phyloP scores from a whole-genome alignment of 1,140 invertebrate species.

The Callitettix versicolor region DNA sequence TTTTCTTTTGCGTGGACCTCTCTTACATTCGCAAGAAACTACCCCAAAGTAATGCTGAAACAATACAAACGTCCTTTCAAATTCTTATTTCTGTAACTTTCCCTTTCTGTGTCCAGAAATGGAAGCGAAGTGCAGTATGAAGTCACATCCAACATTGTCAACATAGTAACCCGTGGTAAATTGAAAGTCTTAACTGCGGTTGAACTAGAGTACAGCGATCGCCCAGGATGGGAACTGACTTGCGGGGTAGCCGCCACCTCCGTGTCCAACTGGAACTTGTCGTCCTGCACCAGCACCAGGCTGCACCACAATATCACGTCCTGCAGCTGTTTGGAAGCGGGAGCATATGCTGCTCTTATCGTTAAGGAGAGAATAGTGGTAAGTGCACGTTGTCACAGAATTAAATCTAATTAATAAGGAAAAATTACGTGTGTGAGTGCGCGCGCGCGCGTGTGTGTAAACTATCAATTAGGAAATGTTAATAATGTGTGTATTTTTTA shows the following conservation, averaged over 20 bases:
- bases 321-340: slow-evolving; percentile 22
- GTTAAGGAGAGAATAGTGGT: slow-evolving; percentile 5
- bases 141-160: slow-evolving; percentile 47
- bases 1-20: too few relatives aligned
- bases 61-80: too few relatives aligned
- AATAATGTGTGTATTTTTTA: too few relatives aligned
- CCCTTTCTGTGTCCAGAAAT: slow-evolving; percentile 37
- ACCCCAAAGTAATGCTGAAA: too few relatives aligned
- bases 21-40: too few relatives aligned
- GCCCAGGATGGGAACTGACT: slow-evolving; percentile 36
- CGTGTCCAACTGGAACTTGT: slow-evolving; percentile 29
- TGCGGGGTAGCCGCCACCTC: slow-evolving; percentile 37
- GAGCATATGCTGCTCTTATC: slow-evolving; percentile 18
- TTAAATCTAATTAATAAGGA: too few relatives aligned
- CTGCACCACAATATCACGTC: slow-evolving; percentile 3
- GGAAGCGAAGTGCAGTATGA: slow-evolving; percentile 53
- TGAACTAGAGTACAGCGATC: slow-evolving; percentile 20
- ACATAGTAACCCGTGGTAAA: slow-evolving; percentile 28
- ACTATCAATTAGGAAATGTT: too few relatives aligned
- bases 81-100: too few relatives aligned
- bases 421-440: too few relatives aligned
- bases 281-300: slow-evolving; percentile 6
- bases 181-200: slow-evolving; percentile 30
- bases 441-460: too few relatives aligned
- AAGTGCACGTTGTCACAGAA: too few relatives aligned